Base-by-base conservation (phyloP, 2,888 invertebrate genomes). In the Protula sp. region DNA sequence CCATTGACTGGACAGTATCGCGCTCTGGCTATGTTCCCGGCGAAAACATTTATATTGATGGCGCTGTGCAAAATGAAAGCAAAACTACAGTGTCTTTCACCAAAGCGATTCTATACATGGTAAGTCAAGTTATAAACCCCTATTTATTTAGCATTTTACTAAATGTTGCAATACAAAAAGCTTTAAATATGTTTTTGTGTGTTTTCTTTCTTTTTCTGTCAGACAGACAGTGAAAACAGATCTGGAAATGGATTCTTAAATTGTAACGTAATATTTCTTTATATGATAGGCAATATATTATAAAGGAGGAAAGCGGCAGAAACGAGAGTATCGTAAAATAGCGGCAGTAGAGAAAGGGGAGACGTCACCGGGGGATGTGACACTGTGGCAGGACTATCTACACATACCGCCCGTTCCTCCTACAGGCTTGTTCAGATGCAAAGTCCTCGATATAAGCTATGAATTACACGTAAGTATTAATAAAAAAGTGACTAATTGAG, bases 11-110 rank as follows among this genome's bases (percentile, higher is more conserved):
- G 59, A 58, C 65, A 2, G 59, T 78, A 28, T 71, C 75, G 56
- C 64, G 71, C 50, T 68, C 71, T 24, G 79, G 77, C 1, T 77
- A 69, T 31, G 70, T 74, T 1, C 78, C 78, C 0, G 79, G 78
- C 0, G 77, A 79, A 55, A 75, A 76, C 60, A 68, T 80, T 31
- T 68, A 66, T 50, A 61, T 80, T 48, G 67, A 72, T 27, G 77
- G 76, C 5, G 74, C 76, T 54, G 69, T 80, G 9, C 73, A 73
- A 48, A 80, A 80, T 59, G 67, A 69, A 50, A 62, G 90, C 70
- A 91, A 58, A 30, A 62, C 54, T 9, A 52, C 56, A 3, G 63
- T 70, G n/a, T 30, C 58, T 24, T 57, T 47, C 47, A 67, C 67
- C 24, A 62, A 59, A 27, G 66, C 60, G 9, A 57, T 62, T 27